phyloP scores from a whole-genome alignment of 2,797 vertebrate species.

The Spea hammondii region DNA sequence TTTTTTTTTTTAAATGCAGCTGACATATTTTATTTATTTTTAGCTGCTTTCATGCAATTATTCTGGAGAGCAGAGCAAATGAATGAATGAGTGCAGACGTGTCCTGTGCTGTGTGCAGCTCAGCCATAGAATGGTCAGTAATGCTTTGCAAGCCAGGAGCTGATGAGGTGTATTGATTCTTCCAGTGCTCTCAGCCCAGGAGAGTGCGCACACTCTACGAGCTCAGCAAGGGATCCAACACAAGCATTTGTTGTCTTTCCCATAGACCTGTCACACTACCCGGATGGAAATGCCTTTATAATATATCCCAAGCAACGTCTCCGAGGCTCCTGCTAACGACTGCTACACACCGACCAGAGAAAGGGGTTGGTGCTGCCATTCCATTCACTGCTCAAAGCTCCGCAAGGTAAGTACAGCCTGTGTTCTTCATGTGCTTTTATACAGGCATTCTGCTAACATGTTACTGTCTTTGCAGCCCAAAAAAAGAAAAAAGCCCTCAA shows the following conservation, averaged over 20 bases:
- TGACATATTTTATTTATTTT: conserved; percentile 14
- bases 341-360: not conserved
- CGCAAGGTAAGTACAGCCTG: conserved; percentile 28
- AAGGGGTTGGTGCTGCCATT: conserved; percentile 22
- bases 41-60: not conserved
- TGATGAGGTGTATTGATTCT: conserved; percentile 51
- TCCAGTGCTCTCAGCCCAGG: conserved; percentile 42
- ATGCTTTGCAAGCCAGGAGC: conserved; percentile 33
- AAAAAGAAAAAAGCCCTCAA: too few relatives aligned
- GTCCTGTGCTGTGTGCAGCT: conserved; percentile 20
- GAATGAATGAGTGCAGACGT: conserved; percentile 32
- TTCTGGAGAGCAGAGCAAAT: not conserved
- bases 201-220: conserved; percentile 47
- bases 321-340: conserved; percentile 14
- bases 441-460: too few relatives aligned
- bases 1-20: not conserved
- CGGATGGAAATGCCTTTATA: conserved; percentile 26
- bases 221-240: conserved; percentile 35
- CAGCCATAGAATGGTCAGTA: conserved; percentile 42
- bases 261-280: conserved; percentile 34
- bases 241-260: conserved; percentile 42
- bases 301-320: conserved; percentile 21
- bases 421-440: not conserved
- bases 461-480: too few relatives aligned
- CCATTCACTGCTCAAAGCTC: conserved; percentile 4